Evolutionary conservation across 2,113 vertebrate species (phyloP).

Genomic region (Sinocyclocheilus maitianheensis): DNA sequence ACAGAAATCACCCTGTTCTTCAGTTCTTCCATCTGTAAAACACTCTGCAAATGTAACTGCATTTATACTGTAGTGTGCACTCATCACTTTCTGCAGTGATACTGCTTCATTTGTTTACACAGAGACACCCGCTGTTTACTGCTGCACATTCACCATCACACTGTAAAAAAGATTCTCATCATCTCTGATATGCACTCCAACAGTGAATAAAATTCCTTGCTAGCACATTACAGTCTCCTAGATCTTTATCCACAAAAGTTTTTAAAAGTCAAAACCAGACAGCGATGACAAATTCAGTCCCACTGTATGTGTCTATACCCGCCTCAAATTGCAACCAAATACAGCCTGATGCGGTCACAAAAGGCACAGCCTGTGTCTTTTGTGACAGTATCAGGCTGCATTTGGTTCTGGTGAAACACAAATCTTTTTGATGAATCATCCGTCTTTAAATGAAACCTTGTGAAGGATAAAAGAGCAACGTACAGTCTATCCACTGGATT

Average conservation of each 20-base stretch:
- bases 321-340: slow-evolving; percentile 12
- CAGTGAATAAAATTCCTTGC: background rate
- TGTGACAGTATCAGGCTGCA: slow-evolving; percentile 3
- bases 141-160: slow-evolving; percentile 2
- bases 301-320: background rate
- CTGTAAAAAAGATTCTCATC: slow-evolving; percentile 17
- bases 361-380: background rate
- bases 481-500: background rate
- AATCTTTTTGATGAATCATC: slow-evolving; percentile 24
- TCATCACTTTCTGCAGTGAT: background rate
- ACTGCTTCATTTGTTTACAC: slow-evolving; percentile 3
- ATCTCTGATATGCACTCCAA: background rate
- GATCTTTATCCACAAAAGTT: slow-evolving; percentile 15
- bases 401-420: slow-evolving; percentile 8
- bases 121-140: background rate
- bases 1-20: background rate
- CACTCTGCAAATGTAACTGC: background rate
- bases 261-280: slow-evolving; percentile 40
- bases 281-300: slow-evolving; percentile 16
- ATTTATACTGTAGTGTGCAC: background rate
- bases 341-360: slow-evolving; percentile 16
- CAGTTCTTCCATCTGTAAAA: background rate
- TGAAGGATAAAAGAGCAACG: slow-evolving; percentile 13
- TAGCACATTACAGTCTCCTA: background rate
- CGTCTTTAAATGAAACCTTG: background rate